These are phyloP conservation scores for Cossypha heuglini DNA, from an alignment of 2,797 vertebrate species.

Conservation along the genomic window DNA sequence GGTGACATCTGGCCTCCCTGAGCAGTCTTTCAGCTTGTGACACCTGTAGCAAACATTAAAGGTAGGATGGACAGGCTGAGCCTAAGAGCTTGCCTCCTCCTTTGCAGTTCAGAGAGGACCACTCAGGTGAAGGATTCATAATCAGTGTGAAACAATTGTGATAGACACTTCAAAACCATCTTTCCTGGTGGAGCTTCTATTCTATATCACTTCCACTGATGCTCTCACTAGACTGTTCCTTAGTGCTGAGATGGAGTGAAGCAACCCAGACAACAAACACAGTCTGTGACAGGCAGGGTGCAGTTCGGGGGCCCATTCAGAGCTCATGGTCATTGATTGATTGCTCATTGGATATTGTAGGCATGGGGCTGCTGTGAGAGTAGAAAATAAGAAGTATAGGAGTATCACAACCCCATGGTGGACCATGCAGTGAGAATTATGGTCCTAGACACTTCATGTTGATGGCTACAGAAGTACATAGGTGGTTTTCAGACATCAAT, in stretches of 20 bases:
- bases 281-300: neutral
- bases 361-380: neutral
- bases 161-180: neutral
- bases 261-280: fast-evolving
- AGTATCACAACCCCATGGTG: neutral
- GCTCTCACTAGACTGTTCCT: neutral
- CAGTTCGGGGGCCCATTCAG: fast-evolving
- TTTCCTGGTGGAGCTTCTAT: neutral
- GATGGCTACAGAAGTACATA: neutral
- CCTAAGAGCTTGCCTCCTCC: neutral
- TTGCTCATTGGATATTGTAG: neutral
- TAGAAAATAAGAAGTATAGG: neutral
- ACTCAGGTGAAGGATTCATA: neutral
- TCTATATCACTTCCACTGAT: fast-evolving
- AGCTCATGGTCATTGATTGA: neutral
- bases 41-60: neutral
- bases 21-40: neutral
- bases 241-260: neutral
- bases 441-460: neutral
- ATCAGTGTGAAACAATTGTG: neutral
- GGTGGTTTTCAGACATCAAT: neutral
- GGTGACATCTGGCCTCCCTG: neutral
- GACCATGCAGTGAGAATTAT: neutral
- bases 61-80: neutral
- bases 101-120: neutral